Base-by-base conservation (phyloP, 1,140 invertebrate genomes). In the Bradysia coprophila region DNA sequence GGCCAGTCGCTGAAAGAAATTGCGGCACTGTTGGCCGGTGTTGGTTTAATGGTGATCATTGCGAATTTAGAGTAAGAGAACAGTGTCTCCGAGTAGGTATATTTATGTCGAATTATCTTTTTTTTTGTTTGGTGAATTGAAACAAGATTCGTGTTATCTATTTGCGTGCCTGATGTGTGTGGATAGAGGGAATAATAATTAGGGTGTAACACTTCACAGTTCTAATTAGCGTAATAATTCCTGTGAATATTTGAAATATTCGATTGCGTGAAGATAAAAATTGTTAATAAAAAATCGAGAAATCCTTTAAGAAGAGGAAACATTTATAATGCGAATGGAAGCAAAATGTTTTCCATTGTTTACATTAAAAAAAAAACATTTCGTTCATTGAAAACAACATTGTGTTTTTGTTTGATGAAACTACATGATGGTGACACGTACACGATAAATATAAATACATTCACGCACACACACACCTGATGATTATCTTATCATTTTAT, bases 1-100 rank as follows among this genome's bases (percentile, higher is more conserved):
- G 53, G 53, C 20, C 81, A 92, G 60, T 91, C 89, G 0, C 56
- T 85, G 1, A 89, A 89, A 52, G 90, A 94, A 63, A 64, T 91
- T 11, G 54, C 72, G 1, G 78, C 81, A 37, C 63, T 95, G n/a
- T 53, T 85, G 1, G 55, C 70, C 20, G 89, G 89, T 4, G 78
- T 92, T 37, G 57, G 57, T 1, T 54, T 88, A 24, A 93, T 93
- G 88, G 81, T 77, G n/a, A 42, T 69, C 34, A 68, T 86, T 42
- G 56, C 58, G 31, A 52, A 54, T 20, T 54, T 57, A 42, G 58
- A 61, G 44, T 61, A 59, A 28, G 32, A n/a, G n/a, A 21, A 4
- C 11, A 34, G 32, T 31, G 8, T 31, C 8, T n/a, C 28, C 8
- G 28, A 31, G 11, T 34, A 34, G 32, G 18, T 13, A 15, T 34